Conservation (phyloP, 2,888 invertebrate genomes). For the Pollenia labialis region DNA sequence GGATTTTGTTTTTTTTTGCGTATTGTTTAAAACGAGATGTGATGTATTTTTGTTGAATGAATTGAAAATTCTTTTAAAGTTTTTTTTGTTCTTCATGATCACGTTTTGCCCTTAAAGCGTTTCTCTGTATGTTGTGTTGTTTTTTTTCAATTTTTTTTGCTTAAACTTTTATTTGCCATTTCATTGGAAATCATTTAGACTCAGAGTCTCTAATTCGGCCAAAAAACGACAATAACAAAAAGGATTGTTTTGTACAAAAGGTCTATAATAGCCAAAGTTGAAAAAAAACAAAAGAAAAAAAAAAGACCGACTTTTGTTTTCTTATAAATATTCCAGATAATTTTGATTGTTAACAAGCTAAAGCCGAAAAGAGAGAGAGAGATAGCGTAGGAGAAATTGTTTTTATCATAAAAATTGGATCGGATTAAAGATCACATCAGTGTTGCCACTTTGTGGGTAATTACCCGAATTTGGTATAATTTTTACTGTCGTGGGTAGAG, state of each 20-base stretch:
- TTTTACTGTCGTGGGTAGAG: no score
- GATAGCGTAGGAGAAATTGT: constrained; percentile 21
- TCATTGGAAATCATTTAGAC: constrained; percentile 70
- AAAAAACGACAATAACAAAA: constrained; percentile 26
- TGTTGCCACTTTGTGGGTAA: no score
- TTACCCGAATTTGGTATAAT: no score
- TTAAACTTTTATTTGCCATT: constrained; percentile 67
- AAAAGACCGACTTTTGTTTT: constrained; percentile 62
- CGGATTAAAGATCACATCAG: constrained; percentile 71
- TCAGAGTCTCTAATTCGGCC: constrained; percentile 43
- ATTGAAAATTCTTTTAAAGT: constrained; percentile 64
- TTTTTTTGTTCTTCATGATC: constrained; percentile 62
- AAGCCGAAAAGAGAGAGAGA: neutral
- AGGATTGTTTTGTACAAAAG: constrained; percentile 43
- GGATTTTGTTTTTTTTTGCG: neutral
- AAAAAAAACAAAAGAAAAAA: constrained; percentile 10
- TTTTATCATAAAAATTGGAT: constrained; percentile 62
- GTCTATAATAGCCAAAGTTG: constrained; percentile 14
- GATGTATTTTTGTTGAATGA: constrained; percentile 66
- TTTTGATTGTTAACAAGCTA: constrained; percentile 47
- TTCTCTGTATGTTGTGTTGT: constrained; percentile 35
- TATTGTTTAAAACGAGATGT: neutral
- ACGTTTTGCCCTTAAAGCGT: constrained; percentile 74
- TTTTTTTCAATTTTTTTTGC: constrained; percentile 27
- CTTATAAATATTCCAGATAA: constrained; percentile 62